A percentile compares a stretch with the other conserved stretches of the same genome.
phyloP scores from a whole-genome alignment of 2,113 vertebrate genomes.

The Seriola dumerili region DNA sequence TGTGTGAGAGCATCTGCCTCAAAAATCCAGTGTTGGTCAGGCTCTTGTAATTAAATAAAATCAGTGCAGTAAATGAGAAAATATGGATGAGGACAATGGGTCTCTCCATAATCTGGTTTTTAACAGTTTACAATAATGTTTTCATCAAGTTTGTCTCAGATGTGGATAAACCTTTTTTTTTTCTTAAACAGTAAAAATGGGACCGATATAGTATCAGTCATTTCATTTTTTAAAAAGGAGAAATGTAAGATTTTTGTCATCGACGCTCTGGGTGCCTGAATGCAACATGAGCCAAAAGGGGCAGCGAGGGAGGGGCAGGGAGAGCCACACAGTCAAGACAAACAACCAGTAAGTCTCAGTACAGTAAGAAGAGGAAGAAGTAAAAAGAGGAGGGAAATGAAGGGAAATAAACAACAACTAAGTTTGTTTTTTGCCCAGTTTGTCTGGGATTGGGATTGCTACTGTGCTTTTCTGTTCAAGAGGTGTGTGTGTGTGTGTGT shows the following conservation, averaged over 20 bases:
- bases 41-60: background rate
- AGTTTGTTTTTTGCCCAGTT: conserved; percentile 47
- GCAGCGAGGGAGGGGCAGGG: conserved; percentile 36
- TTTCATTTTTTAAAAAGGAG: background rate
- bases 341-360: conserved; percentile 72
- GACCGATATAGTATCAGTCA: background rate
- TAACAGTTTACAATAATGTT: too few relatives aligned
- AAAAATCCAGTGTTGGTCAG: background rate
- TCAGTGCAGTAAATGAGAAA: background rate
- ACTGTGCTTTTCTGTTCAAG: conserved; percentile 69
- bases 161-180: background rate
- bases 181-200: background rate
- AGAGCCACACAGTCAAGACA: conserved; percentile 77
- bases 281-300: conserved; percentile 34
- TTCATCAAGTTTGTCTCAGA: background rate
- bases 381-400: conserved; percentile 52
- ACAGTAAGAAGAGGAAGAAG: conserved; percentile 68
- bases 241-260: background rate
- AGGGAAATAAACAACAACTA: conserved; percentile 64
- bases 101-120: too few relatives aligned
- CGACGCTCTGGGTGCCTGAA: conserved; percentile 43
- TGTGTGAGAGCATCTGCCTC: background rate
- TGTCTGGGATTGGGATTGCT: conserved; percentile 60
- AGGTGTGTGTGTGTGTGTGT: conserved; percentile 19
- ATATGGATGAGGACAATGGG: background rate